These are phyloP conservation scores for Myripristis jacobus DNA, from an alignment of 2,797 vertebrate genomes.

Conservation along the genomic window DNA sequence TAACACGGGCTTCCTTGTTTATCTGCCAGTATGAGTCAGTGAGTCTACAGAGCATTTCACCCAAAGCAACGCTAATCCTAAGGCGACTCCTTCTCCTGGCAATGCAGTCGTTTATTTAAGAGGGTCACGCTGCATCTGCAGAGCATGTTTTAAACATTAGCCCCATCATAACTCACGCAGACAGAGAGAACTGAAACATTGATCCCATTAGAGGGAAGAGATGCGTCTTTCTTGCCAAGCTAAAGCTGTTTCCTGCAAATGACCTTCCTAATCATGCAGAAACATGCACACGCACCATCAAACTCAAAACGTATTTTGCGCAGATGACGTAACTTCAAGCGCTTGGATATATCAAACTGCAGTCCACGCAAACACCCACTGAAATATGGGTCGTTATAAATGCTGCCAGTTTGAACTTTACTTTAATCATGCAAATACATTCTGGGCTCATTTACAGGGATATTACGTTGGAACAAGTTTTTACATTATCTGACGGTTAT, in stretches of 20 bases:
- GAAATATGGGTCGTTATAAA: too few relatives aligned
- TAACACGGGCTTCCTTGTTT: conserved; percentile 7
- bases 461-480: too few relatives aligned
- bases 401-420: too few relatives aligned
- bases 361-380: too few relatives aligned
- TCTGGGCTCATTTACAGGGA: too few relatives aligned
- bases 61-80: conserved; percentile 61
- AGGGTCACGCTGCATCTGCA: conserved; percentile 68
- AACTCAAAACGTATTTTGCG: neutral
- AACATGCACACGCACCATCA: conserved; percentile 2
- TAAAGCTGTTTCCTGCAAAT: conserved; percentile 41
- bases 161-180: conserved; percentile 63
- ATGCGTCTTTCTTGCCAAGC: conserved; percentile 28
- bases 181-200: conserved; percentile 58
- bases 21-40: conserved; percentile 40
- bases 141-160: conserved; percentile 81
- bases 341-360: neutral
- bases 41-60: conserved; percentile 44
- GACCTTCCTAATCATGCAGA: conserved; percentile 31
- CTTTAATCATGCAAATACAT: too few relatives aligned
- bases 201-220: conserved; percentile 64
- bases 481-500: too few relatives aligned
- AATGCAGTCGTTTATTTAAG: conserved; percentile 76
- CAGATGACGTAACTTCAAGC: conserved; percentile 6
- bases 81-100: conserved; percentile 54